Conservation (phyloP, 30 jellyfish, hydroid and myxozoan genomes). For the Chrysaora quinquecirrha region DNA sequence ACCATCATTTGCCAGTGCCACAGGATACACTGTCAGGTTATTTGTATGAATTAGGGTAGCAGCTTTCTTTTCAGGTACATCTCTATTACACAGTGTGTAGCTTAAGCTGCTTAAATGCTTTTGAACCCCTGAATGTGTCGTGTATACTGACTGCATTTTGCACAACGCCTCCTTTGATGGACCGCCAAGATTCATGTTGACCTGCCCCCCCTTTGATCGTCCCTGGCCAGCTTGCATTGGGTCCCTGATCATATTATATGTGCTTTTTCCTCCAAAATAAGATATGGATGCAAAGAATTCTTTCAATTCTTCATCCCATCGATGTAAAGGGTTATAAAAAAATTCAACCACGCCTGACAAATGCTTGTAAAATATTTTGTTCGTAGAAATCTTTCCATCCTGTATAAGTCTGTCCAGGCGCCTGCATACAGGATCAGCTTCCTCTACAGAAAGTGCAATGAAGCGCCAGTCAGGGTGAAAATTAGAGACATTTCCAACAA, state of each 20-base stretch:
- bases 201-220: not conserved
- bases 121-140: not conserved
- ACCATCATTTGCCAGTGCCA: constrained; percentile 11
- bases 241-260: constrained; percentile 9
- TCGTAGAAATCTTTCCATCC: constrained; percentile 5
- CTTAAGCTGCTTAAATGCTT: not conserved
- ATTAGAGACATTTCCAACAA: not conserved
- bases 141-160: constrained; percentile 1
- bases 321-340: constrained; percentile 2
- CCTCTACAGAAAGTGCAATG: not conserved
- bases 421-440: constrained; percentile 6
- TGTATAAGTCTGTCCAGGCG: not conserved
- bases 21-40: not conserved
- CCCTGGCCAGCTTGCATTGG: constrained; percentile 21
- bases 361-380: constrained; percentile 4
- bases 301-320: not conserved
- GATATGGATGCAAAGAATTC: not conserved
- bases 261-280: constrained; percentile 2
- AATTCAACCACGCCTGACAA: not conserved
- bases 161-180: constrained; percentile 3
- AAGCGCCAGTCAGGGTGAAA: not conserved
- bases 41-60: not conserved
- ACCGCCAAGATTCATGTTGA: constrained; percentile 23
- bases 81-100: not conserved
- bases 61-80: not conserved